A percentile compares a stretch with the other conserved stretches of the same genome.
phyloP scores from a whole-genome alignment of 2,797 vertebrate species.

The Halcyon chelicuti region DNA sequence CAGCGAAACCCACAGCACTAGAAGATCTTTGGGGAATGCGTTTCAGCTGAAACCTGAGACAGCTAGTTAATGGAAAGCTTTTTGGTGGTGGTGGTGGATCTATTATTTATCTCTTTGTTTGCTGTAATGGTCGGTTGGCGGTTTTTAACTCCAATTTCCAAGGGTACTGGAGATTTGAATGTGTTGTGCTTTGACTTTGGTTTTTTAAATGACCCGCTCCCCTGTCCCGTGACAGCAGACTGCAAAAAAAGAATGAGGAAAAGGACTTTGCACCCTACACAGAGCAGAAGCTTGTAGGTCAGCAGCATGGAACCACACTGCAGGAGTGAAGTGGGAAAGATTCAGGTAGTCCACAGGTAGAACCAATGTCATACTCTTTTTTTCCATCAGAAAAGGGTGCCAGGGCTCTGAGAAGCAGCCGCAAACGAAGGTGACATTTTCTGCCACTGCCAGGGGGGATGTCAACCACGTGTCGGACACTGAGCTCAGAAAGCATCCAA shows the following conservation, averaged over 20 bases:
- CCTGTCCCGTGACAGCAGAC: not conserved
- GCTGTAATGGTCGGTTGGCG: not conserved
- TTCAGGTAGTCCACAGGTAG: not conserved
- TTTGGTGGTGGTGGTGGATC: not conserved
- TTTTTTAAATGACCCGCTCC: not conserved
- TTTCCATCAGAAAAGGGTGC: not conserved
- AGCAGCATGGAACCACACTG: not conserved
- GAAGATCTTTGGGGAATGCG: not conserved
- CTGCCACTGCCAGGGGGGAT: not conserved
- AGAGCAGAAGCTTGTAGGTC: not conserved
- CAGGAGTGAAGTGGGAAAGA: not conserved
- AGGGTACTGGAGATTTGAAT: not conserved
- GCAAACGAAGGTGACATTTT: not conserved
- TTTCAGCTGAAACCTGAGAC: not conserved
- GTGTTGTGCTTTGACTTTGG: not conserved
- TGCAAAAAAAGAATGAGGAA: not conserved
- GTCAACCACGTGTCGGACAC: not conserved
- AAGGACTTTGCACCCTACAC: not conserved
- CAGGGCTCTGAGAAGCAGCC: not conserved
- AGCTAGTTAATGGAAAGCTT: not conserved
- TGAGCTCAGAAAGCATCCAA: not conserved
- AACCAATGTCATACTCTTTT: not conserved
- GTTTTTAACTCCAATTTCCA: not conserved
- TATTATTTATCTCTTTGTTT: slow-evolving; percentile 38
- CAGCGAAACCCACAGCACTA: not conserved